Base-by-base conservation (phyloP, 2,797 vertebrate genomes). In the Cirrhinus mrigala region DNA sequence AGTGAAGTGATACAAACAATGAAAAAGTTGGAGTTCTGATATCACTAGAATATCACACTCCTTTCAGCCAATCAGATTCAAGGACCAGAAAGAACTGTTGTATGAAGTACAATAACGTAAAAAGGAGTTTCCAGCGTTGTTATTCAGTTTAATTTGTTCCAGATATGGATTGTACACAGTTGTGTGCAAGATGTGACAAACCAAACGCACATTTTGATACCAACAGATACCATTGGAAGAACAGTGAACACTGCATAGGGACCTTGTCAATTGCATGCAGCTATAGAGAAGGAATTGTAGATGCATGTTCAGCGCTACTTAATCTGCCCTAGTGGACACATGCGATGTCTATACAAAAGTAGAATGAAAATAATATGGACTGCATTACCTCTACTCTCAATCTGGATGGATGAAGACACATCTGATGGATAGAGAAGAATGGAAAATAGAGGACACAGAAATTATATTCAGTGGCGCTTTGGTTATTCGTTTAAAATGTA, bases 341-440 rank as follows among this genome's bases (percentile, higher is more conserved):
- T 66, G 33, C 27, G 27, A 50, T 76, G 29, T 56, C 33, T 48
- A 44, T 7, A 44, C 40, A 82, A 14, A 77, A 15, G 15, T 7
- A 66, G 0, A 75, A 44, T 68, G 7, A 60, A 20, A 16, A 78
- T 68, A 69, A 52, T n/a, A 4, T 1, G 11, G 16, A 70, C 64
- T 52, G 22, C 44, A 58, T 91, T 88, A 95, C 95, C 95, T 94
- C 94, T 94, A 84, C 91, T 93, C 85, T 95, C 90, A 81, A 94
- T 88, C 74, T 94, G 93, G 87, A 94, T 95, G 87, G 93, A 93
- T 58, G 94, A 94, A 6, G 93, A 94, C 87, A 95, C 94, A 93
- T 96, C 95, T 96, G 84, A 87, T 87, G 89, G 88, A 88, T 58
- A 91, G 27, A 93, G 58, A 79, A 85, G 16, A 89, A 56, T 64